Evolutionary conservation across 2,888 invertebrate species (phyloP).

Genomic region (Cephus pygmeus): DNA sequence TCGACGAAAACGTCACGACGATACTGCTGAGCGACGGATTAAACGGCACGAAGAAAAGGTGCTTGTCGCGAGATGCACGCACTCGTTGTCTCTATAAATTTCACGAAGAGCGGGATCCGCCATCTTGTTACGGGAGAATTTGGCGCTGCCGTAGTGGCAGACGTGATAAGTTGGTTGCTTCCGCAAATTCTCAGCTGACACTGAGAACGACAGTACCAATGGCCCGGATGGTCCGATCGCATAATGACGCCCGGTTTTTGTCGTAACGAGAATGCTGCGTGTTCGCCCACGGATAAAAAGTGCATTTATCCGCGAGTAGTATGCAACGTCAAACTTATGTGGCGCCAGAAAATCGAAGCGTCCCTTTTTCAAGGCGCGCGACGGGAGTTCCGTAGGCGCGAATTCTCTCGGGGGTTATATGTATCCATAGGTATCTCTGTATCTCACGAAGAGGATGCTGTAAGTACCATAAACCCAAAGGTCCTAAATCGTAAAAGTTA

Average conservation of each 20-base stretch:
- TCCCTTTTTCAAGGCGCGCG: too few species aligned
- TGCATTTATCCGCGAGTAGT: conserved; percentile 11
- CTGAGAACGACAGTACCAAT: too few species aligned
- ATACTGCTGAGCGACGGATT: too few species aligned
- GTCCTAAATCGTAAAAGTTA: too few species aligned
- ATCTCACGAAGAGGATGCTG: too few species aligned
- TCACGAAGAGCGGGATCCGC: neutral
- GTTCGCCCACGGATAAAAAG: conserved; percentile 9
- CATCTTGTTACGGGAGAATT: neutral
- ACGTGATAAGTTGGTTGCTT: too few species aligned
- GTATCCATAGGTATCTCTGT: too few species aligned
- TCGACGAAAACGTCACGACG: too few species aligned
- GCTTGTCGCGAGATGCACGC: neutral
- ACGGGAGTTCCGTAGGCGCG: neutral
- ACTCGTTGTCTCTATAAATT: conserved; percentile 4
- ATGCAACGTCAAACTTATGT: conserved; percentile 20
- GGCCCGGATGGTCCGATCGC: neutral
- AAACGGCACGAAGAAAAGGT: too few species aligned
- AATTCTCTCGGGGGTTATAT: conserved; percentile 24
- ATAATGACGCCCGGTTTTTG: conserved; percentile 9
- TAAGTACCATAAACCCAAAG: too few species aligned
- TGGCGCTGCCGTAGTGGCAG: too few species aligned
- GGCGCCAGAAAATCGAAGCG: conserved; percentile 6
- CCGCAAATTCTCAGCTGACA: too few species aligned
- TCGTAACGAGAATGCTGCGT: neutral